Conservation (phyloP, 2,888 invertebrate species). For the Poecilobothrus nobilitatus region DNA sequence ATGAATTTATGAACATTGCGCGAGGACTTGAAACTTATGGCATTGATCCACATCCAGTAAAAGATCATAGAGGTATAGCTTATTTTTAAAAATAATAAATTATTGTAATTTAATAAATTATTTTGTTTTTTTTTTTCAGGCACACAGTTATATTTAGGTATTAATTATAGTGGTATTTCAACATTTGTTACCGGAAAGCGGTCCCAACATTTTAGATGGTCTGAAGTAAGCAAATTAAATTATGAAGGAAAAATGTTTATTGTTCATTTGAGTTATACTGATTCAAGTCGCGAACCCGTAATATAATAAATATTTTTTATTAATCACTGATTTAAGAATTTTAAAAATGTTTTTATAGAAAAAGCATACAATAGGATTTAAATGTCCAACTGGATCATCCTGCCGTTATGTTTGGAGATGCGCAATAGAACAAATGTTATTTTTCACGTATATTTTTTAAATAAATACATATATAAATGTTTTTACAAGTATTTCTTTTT, state of each 20-base stretch:
- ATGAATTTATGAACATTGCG: constrained; percentile 83
- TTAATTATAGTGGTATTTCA: constrained; percentile 90
- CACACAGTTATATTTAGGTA: constrained; percentile 84
- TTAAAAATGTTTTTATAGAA: constrained; percentile 49
- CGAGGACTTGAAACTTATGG: constrained; percentile 92
- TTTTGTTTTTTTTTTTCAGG: constrained; percentile 43
- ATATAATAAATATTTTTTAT: constrained; percentile 19
- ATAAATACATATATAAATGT: neutral
- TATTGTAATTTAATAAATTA: too few species aligned
- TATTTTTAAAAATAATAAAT: too few species aligned
- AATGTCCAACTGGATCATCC: constrained; percentile 83
- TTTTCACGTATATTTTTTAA: constrained; percentile 77
- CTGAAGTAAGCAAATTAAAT: constrained; percentile 90
- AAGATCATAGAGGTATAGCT: constrained; percentile 18
- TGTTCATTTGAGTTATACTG: constrained; percentile 83
- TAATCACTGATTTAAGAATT: constrained; percentile 5
- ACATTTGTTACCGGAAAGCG: constrained; percentile 90
- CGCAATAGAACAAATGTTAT: constrained; percentile 94
- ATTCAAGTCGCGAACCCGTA: constrained; percentile 56
- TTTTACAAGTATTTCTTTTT: constrained; percentile 24
- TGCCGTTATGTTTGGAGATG: constrained; percentile 96
- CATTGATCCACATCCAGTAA: constrained; percentile 87
- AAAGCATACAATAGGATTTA: constrained; percentile 90
- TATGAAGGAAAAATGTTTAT: constrained; percentile 98
- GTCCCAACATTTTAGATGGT: constrained; percentile 93